Evolutionary conservation across 2,888 invertebrate genomes (phyloP).

Genomic region (Cephus nigrinus): DNA sequence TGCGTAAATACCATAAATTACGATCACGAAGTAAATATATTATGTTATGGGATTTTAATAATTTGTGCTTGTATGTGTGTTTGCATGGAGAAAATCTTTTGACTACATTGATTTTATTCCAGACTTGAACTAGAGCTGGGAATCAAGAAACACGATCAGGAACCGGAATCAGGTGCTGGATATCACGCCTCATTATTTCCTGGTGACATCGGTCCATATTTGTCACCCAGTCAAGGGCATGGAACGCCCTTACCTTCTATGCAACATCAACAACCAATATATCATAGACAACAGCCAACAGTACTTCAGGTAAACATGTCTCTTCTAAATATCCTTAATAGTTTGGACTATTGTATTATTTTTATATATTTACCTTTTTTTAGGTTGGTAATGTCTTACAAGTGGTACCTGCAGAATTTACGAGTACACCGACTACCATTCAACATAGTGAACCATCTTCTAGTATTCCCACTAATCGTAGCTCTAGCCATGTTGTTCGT

Average conservation of each 20-base stretch:
- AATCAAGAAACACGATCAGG: constrained; percentile 62
- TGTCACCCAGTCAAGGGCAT: constrained; percentile 36
- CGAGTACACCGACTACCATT: constrained; percentile 28
- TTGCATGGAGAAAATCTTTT: background rate
- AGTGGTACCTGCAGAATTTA: constrained; percentile 70
- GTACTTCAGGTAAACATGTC: constrained; percentile 52
- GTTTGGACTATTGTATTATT: background rate
- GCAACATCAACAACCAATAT: constrained; percentile 44
- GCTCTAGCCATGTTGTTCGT: constrained; percentile 54
- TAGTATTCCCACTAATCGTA: background rate
- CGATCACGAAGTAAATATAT: background rate
- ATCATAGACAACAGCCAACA: constrained; percentile 55
- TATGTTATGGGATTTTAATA: constrained; percentile 3
- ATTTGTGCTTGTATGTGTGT: background rate
- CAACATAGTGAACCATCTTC: background rate
- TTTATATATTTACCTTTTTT: constrained; percentile 49
- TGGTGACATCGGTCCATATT: constrained; percentile 29
- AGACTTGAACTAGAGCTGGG: constrained; percentile 72
- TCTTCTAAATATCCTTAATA: background rate
- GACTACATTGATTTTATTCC: background rate
- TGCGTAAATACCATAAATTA: background rate
- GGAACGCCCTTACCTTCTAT: constrained; percentile 19
- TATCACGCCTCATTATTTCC: constrained; percentile 18
- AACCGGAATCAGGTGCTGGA: constrained; percentile 30
- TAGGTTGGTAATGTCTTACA: constrained; percentile 73